Evolutionary conservation across 2,797 vertebrate species (phyloP), one percentile per base, ranked within the genome.

Genomic region (Alfaro cultratus): DNA sequence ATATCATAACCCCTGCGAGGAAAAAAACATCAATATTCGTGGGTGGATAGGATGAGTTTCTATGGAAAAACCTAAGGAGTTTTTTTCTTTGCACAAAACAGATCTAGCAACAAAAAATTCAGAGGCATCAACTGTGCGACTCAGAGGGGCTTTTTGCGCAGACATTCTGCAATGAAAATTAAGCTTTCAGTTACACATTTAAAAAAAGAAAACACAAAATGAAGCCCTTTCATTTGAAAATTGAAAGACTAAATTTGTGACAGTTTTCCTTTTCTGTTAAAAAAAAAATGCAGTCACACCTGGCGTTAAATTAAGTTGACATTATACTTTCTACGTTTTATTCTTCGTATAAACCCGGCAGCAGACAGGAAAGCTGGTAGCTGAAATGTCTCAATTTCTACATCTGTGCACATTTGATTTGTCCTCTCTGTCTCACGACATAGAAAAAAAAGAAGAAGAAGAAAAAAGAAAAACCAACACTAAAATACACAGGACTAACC

Each of bases 1-100:
- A 98, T 98, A 98, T 99, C 97, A 98, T 98, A 98, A 98, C 98
- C 97, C 98, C 98, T 95, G 97, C 96, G 96, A 97, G 94, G 98
- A 97, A 97, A 97, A 98, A 98, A 98, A 97, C 98, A 99, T 99
- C 97, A 99, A 98, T 99, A 98, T 99, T 97, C 97, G 95, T 86
- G 95, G 87, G 95, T 94, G 97, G 96, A 97, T 97, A 97, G 96
- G 96, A 96, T 96, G 96, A 96, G 97, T 99, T 99, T 99, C 98
- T 99, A 98, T 98, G 97, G 98, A 68, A 95, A 98, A 98, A 98
- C 95, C 93, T 94, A 97, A 97, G 98, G 97, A 97, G 97, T 12
- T 26, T 55, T 55, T 29, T 23, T 97, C 97, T 97, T 97, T 96
- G 96, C 95, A 95, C 96, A 96, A 95, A 97, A 97, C 96, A 96